These are phyloP conservation scores for Drosophila pseudotalamancana DNA, from an alignment of 2,888 invertebrate genomes.

Conservation along the genomic window DNA sequence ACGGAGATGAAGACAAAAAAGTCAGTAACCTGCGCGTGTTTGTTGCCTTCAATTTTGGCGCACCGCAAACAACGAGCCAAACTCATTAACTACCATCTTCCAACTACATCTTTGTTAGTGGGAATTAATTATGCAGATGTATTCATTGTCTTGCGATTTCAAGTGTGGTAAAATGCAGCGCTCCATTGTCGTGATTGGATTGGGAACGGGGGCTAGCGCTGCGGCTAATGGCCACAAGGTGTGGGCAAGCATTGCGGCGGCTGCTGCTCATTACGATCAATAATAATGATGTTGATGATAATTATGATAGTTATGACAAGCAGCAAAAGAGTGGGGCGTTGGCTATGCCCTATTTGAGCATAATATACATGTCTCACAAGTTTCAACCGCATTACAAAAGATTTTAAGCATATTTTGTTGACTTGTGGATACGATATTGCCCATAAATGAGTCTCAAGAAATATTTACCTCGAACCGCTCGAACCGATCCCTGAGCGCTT, in stretches of 20 bases:
- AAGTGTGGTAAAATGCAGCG: conserved; percentile 80
- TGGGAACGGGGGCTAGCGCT: conserved; percentile 37
- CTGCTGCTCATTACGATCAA: conserved; percentile 10
- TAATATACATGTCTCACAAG: conserved; percentile 27
- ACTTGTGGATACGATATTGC: conserved; percentile 21
- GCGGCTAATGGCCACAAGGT: conserved; percentile 56
- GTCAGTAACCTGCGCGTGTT: conserved; percentile 74
- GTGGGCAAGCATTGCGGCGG: conserved; percentile 58
- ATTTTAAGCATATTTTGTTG: conserved; percentile 22
- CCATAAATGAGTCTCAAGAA: conserved; percentile 58
- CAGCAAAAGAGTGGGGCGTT: conserved; percentile 46
- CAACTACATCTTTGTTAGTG: conserved; percentile 71
- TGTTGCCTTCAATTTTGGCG: conserved; percentile 77
- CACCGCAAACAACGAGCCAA: conserved; percentile 51
- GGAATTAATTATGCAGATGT: conserved; percentile 80
- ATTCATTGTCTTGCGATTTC: conserved; percentile 80
- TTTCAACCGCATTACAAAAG: conserved; percentile 45
- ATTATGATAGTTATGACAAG: conserved; percentile 47
- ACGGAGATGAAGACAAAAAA: conserved; percentile 35
- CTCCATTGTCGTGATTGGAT: conserved; percentile 52
- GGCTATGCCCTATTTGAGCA: conserved; percentile 48
- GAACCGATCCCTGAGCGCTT: conserved; percentile 33
- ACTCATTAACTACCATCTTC: conserved; percentile 73
- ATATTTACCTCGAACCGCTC: conserved; percentile 60
- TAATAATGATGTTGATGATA: conserved; percentile 28